These are phyloP conservation scores for Leucania comma DNA, from an alignment of 2,888 invertebrate genomes.

Conservation along the genomic window DNA sequence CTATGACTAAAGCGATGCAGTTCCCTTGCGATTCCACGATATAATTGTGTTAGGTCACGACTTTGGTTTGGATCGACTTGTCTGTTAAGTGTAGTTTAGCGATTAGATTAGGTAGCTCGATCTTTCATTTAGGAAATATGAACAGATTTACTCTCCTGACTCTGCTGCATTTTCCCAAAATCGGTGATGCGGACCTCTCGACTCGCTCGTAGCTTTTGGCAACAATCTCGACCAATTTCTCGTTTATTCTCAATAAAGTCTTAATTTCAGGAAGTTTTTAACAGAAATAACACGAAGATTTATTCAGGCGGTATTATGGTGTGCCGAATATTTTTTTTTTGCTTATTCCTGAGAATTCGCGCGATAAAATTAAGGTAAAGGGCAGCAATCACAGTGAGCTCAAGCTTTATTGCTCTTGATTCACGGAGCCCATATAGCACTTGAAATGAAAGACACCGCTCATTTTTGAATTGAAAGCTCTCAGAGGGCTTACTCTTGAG, in stretches of 20 bases:
- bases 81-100: slow-evolving; percentile 54
- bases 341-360: slow-evolving; percentile 41
- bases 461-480: slow-evolving; percentile 45
- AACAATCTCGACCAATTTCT: slow-evolving; percentile 65
- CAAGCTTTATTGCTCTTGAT: slow-evolving; percentile 71
- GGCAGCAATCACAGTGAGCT: slow-evolving; percentile 60
- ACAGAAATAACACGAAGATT: slow-evolving; percentile 49
- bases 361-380: slow-evolving; percentile 69
- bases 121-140: slow-evolving; percentile 46
- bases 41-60: slow-evolving; percentile 25
- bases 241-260: slow-evolving; percentile 66
- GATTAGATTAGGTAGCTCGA: slow-evolving; percentile 48
- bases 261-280: slow-evolving; percentile 61
- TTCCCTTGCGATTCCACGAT: slow-evolving; percentile 41
- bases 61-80: slow-evolving; percentile 50
- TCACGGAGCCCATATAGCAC: slow-evolving; percentile 60
- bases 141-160: slow-evolving; percentile 34
- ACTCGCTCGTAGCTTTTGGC: slow-evolving; percentile 64
- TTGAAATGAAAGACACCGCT: slow-evolving; percentile 60
- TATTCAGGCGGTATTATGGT: slow-evolving; percentile 43
- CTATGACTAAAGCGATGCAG: slow-evolving; percentile 42
- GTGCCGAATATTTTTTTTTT: slow-evolving; percentile 34
- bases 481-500: too few relatives aligned
- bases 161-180: slow-evolving; percentile 62
- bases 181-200: slow-evolving; percentile 60